Evolutionary conservation across 2,113 vertebrate species (phyloP).

Genomic region (Takifugu bimaculatus): DNA sequence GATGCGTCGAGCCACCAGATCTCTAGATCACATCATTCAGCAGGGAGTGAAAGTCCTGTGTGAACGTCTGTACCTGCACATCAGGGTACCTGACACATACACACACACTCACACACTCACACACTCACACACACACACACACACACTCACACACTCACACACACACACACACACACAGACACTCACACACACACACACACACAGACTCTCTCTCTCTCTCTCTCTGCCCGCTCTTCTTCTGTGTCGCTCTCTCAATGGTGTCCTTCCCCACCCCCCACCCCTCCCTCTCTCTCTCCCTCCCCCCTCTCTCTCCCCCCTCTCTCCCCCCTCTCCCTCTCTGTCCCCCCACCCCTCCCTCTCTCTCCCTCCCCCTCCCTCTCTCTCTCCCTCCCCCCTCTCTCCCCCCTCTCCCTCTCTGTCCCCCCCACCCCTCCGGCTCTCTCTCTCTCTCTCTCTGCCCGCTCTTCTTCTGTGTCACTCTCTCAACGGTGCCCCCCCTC

Average conservation of each 20-base stretch:
- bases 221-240: background rate
- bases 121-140: slow-evolving; percentile 25
- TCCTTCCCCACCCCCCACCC: background rate
- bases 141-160: background rate
- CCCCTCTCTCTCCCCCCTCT: too few species aligned
- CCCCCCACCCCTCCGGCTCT: too few species aligned
- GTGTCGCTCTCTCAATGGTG: background rate
- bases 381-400: too few species aligned
- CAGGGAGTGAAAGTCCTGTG: slow-evolving; percentile 79
- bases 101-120: slow-evolving; percentile 8
- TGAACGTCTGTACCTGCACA: slow-evolving; percentile 78
- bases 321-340: too few species aligned
- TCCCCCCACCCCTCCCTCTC: too few species aligned
- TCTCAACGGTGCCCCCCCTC: too few species aligned
- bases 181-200: background rate
- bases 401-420: too few species aligned
- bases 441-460: too few species aligned
- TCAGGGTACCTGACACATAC: slow-evolving; percentile 74
- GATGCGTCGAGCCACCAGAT: slow-evolving; percentile 65
- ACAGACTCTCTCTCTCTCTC: background rate
- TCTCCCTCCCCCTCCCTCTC: too few species aligned
- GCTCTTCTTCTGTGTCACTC: too few species aligned
- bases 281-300: background rate
- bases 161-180: background rate
- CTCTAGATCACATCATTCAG: slow-evolving; percentile 79